Conservation (phyloP, 2,888 invertebrate genomes). For the Syrista parreyssii region DNA sequence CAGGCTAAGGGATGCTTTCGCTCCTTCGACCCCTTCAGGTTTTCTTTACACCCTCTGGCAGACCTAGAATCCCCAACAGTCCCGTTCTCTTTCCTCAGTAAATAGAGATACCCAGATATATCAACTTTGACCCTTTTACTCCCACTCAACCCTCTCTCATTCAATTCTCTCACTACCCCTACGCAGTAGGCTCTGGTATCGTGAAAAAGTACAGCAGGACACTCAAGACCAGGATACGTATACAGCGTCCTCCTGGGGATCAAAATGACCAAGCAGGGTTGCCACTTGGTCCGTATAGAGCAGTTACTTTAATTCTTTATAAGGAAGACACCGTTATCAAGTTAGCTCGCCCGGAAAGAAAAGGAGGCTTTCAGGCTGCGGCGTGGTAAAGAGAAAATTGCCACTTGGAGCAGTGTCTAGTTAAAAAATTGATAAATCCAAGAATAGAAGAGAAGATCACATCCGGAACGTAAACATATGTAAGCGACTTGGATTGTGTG, state of each 20-base stretch:
- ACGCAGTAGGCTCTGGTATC: conserved; percentile 3
- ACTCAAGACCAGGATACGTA: background rate
- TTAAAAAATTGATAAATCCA: conserved; percentile 18
- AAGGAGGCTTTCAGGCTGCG: conserved; percentile 15
- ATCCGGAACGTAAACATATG: background rate
- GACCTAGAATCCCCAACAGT: background rate
- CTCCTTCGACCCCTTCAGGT: background rate
- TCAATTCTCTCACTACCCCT: conserved; percentile 2
- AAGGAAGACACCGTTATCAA: conserved; percentile 48
- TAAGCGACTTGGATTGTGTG: background rate
- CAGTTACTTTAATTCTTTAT: conserved; percentile 51
- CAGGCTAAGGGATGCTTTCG: background rate
- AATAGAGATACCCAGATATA: background rate
- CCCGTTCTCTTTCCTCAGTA: background rate
- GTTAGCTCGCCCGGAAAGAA: conserved; percentile 28
- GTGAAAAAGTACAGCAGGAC: conserved; percentile 14
- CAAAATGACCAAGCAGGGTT: conserved; percentile 30
- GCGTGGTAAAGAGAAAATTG: conserved; percentile 30
- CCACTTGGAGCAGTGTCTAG: conserved; percentile 24
- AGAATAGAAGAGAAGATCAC: background rate
- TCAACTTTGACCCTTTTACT: background rate
- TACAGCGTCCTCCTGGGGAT: conserved; percentile 30
- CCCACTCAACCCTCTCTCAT: background rate
- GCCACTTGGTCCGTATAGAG: conserved; percentile 31
- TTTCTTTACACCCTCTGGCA: background rate